phyloP scores from a whole-genome alignment of 2,888 invertebrate species.

The Ichneumon xanthorius region DNA sequence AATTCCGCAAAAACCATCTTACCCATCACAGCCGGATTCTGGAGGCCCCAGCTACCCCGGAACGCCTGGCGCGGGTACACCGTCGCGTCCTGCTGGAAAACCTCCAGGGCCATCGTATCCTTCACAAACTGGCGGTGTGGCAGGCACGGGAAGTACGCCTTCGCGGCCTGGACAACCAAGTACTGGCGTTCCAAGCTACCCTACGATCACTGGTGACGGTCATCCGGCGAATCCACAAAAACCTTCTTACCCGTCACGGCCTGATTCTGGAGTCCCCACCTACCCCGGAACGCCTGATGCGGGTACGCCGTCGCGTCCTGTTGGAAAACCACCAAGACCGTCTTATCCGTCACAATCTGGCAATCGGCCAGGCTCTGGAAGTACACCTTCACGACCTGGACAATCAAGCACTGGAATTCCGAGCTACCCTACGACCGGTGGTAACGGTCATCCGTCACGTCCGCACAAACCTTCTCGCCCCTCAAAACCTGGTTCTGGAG shows the following conservation, averaged over 20 bases:
- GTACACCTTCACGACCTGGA: constrained; percentile 70
- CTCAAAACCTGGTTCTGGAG: constrained; percentile 68
- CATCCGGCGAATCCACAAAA: no score
- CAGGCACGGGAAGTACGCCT: constrained; percentile 66
- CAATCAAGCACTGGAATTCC: constrained; percentile 55
- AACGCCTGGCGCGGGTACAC: neutral
- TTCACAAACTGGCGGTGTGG: constrained; percentile 78
- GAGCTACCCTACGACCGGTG: no score
- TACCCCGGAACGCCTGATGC: neutral
- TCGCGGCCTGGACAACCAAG: constrained; percentile 59
- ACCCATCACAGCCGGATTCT: no score
- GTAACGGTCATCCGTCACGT: constrained; percentile 55
- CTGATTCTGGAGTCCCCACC: no score
- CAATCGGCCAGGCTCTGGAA: neutral
- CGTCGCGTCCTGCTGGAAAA: neutral
- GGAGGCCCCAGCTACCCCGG: neutral
- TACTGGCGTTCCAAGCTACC: neutral
- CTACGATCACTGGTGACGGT: no score
- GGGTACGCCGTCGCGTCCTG: constrained; percentile 61
- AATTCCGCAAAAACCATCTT: no score
- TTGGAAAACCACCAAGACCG: neutral
- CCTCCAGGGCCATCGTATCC: constrained; percentile 45
- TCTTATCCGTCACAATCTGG: neutral
- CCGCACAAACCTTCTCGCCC: constrained; percentile 60
- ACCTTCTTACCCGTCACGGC: no score